Evolutionary conservation across 2,113 vertebrate genomes (phyloP).

Genomic region (Hypomesus transpacificus): DNA sequence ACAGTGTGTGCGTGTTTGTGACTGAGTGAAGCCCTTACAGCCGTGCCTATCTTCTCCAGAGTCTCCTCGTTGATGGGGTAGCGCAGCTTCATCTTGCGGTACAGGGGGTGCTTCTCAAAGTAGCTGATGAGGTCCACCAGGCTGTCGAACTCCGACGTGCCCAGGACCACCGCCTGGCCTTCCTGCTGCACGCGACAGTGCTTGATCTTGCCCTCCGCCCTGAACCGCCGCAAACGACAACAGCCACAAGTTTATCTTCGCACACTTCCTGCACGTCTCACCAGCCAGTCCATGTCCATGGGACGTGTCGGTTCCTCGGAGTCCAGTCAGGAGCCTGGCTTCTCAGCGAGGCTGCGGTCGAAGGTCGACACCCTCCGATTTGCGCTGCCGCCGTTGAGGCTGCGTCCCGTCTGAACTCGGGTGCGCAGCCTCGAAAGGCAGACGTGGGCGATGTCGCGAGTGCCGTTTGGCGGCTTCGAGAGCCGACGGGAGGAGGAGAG

Average conservation of each 20-base stretch:
- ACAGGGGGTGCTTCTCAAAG: slow-evolving; percentile 93
- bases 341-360: too few species aligned
- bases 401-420: too few species aligned
- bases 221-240: slow-evolving; percentile 46
- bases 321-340: neutral
- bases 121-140: slow-evolving; percentile 96
- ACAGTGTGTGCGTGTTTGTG: neutral
- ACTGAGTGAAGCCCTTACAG: slow-evolving; percentile 74
- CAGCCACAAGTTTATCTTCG: neutral
- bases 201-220: slow-evolving; percentile 98
- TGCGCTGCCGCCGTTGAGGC: too few species aligned
- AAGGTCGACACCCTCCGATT: too few species aligned
- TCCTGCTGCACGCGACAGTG: slow-evolving; percentile 98
- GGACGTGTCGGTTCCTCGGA: neutral
- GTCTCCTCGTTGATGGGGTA: slow-evolving; percentile 99
- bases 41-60: slow-evolving; percentile 97
- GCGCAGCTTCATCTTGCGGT: slow-evolving; percentile 98
- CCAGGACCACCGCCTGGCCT: slow-evolving; percentile 88
- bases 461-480: too few species aligned
- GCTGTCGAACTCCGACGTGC: slow-evolving; percentile 96
- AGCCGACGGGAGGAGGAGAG: too few species aligned
- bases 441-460: too few species aligned
- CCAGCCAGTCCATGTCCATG: neutral
- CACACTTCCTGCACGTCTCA: too few species aligned
- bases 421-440: too few species aligned